Evolutionary conservation across 2,888 invertebrate species (phyloP).

Genomic region (Megamerina dolium): DNA sequence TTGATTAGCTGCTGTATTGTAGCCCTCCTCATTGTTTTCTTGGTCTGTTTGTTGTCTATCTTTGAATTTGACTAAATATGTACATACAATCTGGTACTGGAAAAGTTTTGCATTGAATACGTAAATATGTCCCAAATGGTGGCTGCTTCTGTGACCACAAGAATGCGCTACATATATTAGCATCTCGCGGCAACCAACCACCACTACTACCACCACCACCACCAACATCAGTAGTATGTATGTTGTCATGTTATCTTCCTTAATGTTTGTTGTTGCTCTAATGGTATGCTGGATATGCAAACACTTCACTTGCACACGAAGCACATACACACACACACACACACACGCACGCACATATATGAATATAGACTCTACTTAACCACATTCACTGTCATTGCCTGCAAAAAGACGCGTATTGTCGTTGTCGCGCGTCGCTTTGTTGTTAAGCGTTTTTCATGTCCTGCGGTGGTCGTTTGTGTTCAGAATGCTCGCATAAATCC

Average conservation of each 20-base stretch:
- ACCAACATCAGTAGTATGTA: too few relatives aligned
- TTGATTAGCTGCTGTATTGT: too few relatives aligned
- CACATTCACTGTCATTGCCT: too few relatives aligned
- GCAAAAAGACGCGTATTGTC: too few relatives aligned
- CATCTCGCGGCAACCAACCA: background rate
- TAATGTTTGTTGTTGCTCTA: constrained; percentile 13
- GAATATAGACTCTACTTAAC: too few relatives aligned
- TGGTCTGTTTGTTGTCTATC: too few relatives aligned
- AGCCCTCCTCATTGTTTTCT: too few relatives aligned
- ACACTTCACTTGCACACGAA: constrained; percentile 13
- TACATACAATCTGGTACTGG: too few relatives aligned
- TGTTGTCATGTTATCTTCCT: background rate
- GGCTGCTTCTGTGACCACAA: constrained; percentile 23
- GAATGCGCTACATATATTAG: constrained; percentile 7
- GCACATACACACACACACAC: too few relatives aligned
- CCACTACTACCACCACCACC: too few relatives aligned
- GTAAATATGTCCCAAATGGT: constrained; percentile 40
- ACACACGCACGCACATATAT: too few relatives aligned
- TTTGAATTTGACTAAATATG: too few relatives aligned
- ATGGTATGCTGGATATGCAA: constrained; percentile 2
- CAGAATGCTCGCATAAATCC: constrained; percentile 43
- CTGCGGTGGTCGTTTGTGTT: constrained; percentile 46
- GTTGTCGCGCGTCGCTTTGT: constrained; percentile 33
- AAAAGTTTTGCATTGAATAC: constrained; percentile 40
- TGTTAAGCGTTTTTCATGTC: constrained; percentile 40